phyloP scores from a whole-genome alignment of 2,888 invertebrate genomes.

The Micoletzkya japonica region DNA sequence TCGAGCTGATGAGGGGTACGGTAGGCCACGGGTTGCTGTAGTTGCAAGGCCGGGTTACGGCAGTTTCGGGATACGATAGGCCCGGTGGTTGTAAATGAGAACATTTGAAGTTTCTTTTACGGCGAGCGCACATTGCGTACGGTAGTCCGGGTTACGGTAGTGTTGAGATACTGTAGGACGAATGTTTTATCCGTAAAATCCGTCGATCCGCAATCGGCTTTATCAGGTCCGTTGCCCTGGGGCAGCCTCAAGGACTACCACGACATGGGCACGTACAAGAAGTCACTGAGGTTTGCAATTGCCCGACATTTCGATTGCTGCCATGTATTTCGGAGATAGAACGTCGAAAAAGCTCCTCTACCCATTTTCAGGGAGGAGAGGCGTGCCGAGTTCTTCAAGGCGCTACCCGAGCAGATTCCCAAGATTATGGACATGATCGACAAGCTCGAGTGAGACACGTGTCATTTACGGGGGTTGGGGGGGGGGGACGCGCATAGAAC shows the following conservation, averaged over 20 bases:
- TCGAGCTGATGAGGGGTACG: conserved; percentile 46
- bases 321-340: too few relatives aligned
- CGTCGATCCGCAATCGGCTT: too few relatives aligned
- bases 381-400: conserved; percentile 42
- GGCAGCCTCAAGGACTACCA: conserved; percentile 27
- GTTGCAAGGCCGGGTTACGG: background rate
- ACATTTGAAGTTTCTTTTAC: too few relatives aligned
- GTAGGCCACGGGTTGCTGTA: background rate
- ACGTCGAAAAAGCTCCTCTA: conserved; percentile 6
- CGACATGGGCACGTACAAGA: conserved; percentile 25
- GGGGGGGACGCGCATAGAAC: too few relatives aligned
- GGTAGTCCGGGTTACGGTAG: too few relatives aligned
- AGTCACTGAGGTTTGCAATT: conserved; percentile 13
- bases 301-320: too few relatives aligned
- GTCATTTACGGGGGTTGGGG: too few relatives aligned
- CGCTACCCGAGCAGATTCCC: conserved; percentile 38
- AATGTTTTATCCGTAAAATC: too few relatives aligned
- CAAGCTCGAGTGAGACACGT: conserved; percentile 37
- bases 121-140: too few relatives aligned
- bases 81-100: too few relatives aligned
- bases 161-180: too few relatives aligned
- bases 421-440: conserved; percentile 44
- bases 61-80: background rate
- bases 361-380: conserved; percentile 24
- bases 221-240: conserved; percentile 27